These are phyloP conservation scores for Calliphora vomitoria DNA, from an alignment of 2,888 invertebrate species.

Conservation along the genomic window DNA sequence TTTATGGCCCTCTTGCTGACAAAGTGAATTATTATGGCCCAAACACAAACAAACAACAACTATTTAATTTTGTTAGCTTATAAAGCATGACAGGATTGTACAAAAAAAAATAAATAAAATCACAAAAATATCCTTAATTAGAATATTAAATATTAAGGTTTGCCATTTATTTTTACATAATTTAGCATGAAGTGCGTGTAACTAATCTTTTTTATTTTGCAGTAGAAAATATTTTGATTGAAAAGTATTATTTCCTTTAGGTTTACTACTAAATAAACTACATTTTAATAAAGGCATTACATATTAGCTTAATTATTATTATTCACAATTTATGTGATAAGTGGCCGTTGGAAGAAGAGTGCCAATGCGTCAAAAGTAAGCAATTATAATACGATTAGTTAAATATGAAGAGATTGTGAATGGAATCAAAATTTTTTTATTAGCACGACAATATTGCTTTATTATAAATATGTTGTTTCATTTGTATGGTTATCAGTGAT, in stretches of 20 bases:
- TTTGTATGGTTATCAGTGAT: too few species aligned
- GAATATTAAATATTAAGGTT: slow-evolving; percentile 8
- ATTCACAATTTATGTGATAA: neutral
- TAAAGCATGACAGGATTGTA: slow-evolving; percentile 7
- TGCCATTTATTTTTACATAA: slow-evolving; percentile 14
- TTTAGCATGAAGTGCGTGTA: slow-evolving; percentile 4
- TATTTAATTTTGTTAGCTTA: neutral
- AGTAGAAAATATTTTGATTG: slow-evolving; percentile 2
- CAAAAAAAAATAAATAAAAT: slow-evolving; percentile 21
- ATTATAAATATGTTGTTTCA: too few species aligned
- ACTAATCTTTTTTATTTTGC: neutral
- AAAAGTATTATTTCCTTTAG: slow-evolving; percentile 5
- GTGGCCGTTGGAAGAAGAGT: neutral
- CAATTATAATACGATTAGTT: neutral
- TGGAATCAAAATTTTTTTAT: neutral
- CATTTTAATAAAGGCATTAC: neutral
- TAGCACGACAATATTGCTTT: too few species aligned
- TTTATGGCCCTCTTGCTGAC: slow-evolving; percentile 34
- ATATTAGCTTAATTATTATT: neutral
- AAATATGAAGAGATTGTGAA: neutral
- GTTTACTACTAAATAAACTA: neutral
- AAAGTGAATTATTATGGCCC: slow-evolving; percentile 12
- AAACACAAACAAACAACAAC: slow-evolving; percentile 1
- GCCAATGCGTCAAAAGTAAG: neutral
- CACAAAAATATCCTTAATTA: slow-evolving; percentile 11